Evolutionary conservation across 30 jellyfish, hydroid and myxozoan species (phyloP), one percentile per base, ranked within the genome.

Genomic region (Chrysaora quinquecirrha): DNA sequence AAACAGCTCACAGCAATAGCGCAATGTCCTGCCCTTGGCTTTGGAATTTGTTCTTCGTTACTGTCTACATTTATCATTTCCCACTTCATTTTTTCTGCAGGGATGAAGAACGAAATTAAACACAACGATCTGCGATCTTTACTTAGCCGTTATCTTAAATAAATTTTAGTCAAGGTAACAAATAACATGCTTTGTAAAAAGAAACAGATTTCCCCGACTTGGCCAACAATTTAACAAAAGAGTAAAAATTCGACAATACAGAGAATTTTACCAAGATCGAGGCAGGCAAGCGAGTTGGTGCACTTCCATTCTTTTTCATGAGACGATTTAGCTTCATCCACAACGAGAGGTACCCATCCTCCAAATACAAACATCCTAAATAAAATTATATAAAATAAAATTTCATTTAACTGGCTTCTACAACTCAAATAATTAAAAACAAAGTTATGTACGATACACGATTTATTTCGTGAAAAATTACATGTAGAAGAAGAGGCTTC

Each of bases 21-120:
- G 69, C 98, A 87, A 73, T 94, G 99, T 2, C 99, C 99, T 1
- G 99, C 99, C 60, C 99, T 87, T 62, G 99, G 97, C 48, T 94
- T 94, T 24, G 97, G 99, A 19, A 94, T 77, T 27, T 73, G 91
- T 22, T 94, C 99, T 19, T 94, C 99, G 34, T 81, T 78, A 19
- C 97, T 97, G 23, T 88, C 97, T 9, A 83, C 83, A 62, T 81
- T 84, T 1, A 94, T 76, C 30, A 95, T 71, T 72, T 94, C 99
- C 99, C 99, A 94, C 31, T 78, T 84, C 71, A 87, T 68, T 62
- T 88, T 94, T 73, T 94, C 99, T 94, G 78, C 18, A 67, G 23
- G 6, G 9, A 60, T 60, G 23, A 60, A 21, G n/a, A n/a, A n/a
- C n/a, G n/a, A n/a, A n/a, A n/a, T n/a, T n/a, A n/a, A n/a, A n/a